Percentiles rank a stretch among this genome's conserved stretches.
These are phyloP conservation scores for Eubasilissa regina DNA, from an alignment of 1,140 invertebrate species.

Conservation along the genomic window DNA sequence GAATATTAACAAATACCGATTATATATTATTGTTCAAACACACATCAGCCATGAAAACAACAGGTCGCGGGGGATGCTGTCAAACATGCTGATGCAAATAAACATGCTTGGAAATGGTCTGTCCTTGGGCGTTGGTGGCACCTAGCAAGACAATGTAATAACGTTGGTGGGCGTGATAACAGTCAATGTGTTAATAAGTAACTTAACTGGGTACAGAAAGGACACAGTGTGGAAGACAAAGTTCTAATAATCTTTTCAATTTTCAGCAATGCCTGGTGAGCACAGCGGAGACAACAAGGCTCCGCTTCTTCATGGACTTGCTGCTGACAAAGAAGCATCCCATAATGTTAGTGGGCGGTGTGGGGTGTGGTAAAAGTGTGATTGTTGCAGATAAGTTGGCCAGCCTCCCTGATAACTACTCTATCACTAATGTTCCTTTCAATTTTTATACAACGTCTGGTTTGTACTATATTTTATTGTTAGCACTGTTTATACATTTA, in stretches of 20 bases:
- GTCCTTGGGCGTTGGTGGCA: too few relatives aligned
- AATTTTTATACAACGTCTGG: conserved; percentile 97
- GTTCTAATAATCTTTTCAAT: not conserved
- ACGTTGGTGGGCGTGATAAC: too few relatives aligned
- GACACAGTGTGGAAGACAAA: not conserved
- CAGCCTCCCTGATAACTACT: conserved; percentile 82
- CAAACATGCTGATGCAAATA: too few relatives aligned
- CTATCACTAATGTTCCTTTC: conserved; percentile 91
- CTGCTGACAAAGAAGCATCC: conserved; percentile 86
- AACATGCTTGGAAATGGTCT: too few relatives aligned
- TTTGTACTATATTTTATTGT: conserved; percentile 57
- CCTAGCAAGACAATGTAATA: too few relatives aligned
- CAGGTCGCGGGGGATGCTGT: too few relatives aligned
- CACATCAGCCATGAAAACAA: too few relatives aligned
- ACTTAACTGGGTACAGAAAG: not conserved
- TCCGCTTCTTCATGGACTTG: conserved; percentile 92
- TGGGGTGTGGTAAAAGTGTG: conserved; percentile 91
- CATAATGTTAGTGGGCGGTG: conserved; percentile 92
- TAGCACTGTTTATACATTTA: too few relatives aligned
- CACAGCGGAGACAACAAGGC: conserved; percentile 90
- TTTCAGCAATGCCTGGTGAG: conserved; percentile 84
- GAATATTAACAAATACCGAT: too few relatives aligned
- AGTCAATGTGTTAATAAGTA: too few relatives aligned
- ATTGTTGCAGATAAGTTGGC: conserved; percentile 89
- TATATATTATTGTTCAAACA: too few relatives aligned